Evolutionary conservation across 2,797 vertebrate genomes (phyloP), one percentile per base, ranked within the genome.

Genomic region (Sebastes elongatus): DNA sequence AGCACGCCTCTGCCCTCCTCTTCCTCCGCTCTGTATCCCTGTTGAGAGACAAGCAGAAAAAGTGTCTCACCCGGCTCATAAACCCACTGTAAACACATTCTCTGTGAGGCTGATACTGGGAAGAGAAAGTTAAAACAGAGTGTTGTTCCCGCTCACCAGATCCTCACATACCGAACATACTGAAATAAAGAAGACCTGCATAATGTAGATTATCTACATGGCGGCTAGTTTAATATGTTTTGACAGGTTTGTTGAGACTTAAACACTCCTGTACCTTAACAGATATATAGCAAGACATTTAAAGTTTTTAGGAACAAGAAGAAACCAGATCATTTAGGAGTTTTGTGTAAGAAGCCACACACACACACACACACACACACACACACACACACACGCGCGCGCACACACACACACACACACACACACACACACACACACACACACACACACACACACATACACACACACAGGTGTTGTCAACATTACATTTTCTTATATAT

Each of bases 11-110:
- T 86, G 87, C 57, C 56, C 78, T 76, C 63, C 71, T 84, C 79
- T 56, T 69, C 71, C 76, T 84, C 79, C 16, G 4, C 72, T 83
- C 64, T 33, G 82, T 69, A 27, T 76, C 55, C 63, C 93, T 93
- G 90, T 61, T 70, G 86, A 88, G 83, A 93, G 80, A 92, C 76
- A 71, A 74, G 80, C 60, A 76, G 78, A 86, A 82, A 84, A 89
- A 85, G 78, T 60, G 66, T 87, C 86, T 92, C 78, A 57, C 38
- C 49, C 62, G n/a, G 68, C 89, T 90, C 86, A 63, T 92, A 92
- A 94, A 94, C 55, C 66, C 80, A 88, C 42, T 92, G 76, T 93
- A 94, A 94, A 94, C 88, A 93, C 87, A 87, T 88, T 90, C 85
- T 89, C 86, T 32, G 63, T 25, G 59, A 76, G 81, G 59, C 63